Evolutionary conservation across 2,797 vertebrate species (phyloP).

Genomic region (Lacerta agilis): DNA sequence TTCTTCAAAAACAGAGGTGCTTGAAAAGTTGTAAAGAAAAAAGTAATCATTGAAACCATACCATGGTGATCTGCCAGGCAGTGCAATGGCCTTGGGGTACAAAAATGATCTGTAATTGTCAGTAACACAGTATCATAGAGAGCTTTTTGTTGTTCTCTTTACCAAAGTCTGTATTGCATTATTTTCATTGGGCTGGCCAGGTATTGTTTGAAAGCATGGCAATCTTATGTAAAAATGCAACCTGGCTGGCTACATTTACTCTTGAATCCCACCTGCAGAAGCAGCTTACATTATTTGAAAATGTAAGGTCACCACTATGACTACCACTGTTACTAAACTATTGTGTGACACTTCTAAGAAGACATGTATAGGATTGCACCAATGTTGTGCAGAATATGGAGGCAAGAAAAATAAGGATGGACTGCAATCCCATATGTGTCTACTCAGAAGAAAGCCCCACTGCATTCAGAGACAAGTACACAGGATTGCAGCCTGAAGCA

Average conservation of each 20-base stretch:
- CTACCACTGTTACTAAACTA: no score
- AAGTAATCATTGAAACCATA: constrained; percentile 9
- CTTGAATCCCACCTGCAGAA: neutral
- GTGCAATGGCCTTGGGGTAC: neutral
- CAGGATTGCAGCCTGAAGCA: neutral
- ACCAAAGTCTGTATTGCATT: neutral
- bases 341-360: no score
- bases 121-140: neutral
- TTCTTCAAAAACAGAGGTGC: constrained; percentile 9
- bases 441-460: no score
- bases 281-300: no score
- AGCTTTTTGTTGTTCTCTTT: neutral
- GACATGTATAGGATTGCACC: no score
- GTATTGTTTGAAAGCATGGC: neutral
- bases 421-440: no score
- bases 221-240: neutral
- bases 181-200: neutral
- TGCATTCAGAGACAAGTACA: no score
- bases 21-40: constrained; percentile 7
- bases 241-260: neutral
- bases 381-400: no score
- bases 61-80: neutral
- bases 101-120: neutral
- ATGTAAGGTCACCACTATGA: no score
- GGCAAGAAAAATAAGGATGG: no score